phyloP scores from a whole-genome alignment of 2,113 vertebrate species.

The Stegastes partitus region DNA sequence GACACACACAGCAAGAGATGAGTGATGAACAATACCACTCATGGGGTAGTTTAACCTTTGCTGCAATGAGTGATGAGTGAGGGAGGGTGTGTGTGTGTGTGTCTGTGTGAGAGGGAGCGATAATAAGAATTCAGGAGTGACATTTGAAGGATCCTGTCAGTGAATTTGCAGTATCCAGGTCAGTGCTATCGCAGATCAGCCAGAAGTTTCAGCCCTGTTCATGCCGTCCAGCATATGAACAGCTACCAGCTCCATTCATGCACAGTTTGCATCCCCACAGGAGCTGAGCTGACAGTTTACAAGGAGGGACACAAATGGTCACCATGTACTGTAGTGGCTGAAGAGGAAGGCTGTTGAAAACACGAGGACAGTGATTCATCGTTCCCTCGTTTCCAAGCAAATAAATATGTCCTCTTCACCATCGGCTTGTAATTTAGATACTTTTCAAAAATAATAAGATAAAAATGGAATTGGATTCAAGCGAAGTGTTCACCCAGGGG shows the following conservation, averaged over 20 bases:
- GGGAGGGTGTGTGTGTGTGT: background rate
- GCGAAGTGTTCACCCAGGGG: constrained; percentile 18
- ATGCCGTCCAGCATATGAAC: constrained; percentile 10
- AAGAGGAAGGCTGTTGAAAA: constrained; percentile 9
- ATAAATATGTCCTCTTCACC: constrained; percentile 25
- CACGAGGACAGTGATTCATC: constrained; percentile 34
- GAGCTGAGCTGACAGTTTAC: constrained; percentile 56
- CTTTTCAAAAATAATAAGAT: constrained; percentile 38
- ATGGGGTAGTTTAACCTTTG: constrained; percentile 72
- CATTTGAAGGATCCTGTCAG: constrained; percentile 51
- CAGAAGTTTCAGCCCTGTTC: constrained; percentile 22
- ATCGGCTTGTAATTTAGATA: constrained; percentile 31
- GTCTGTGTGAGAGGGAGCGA: background rate
- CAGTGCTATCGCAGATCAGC: constrained; percentile 7
- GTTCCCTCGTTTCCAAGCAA: constrained; percentile 22
- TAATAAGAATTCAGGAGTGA: constrained; percentile 57
- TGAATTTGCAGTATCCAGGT: constrained; percentile 27
- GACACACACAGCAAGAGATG: constrained; percentile 26
- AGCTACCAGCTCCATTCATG: constrained; percentile 26
- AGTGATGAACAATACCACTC: constrained; percentile 63
- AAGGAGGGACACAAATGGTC: constrained; percentile 35
- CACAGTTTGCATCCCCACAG: constrained; percentile 26
- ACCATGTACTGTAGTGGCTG: background rate
- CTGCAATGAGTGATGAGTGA: constrained; percentile 45
- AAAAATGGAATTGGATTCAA: constrained; percentile 48